Percentiles rank a stretch among this genome's conserved stretches.
Evolutionary conservation across 2,113 vertebrate genomes (phyloP).

Genomic region (Otolemur garnettii): DNA sequence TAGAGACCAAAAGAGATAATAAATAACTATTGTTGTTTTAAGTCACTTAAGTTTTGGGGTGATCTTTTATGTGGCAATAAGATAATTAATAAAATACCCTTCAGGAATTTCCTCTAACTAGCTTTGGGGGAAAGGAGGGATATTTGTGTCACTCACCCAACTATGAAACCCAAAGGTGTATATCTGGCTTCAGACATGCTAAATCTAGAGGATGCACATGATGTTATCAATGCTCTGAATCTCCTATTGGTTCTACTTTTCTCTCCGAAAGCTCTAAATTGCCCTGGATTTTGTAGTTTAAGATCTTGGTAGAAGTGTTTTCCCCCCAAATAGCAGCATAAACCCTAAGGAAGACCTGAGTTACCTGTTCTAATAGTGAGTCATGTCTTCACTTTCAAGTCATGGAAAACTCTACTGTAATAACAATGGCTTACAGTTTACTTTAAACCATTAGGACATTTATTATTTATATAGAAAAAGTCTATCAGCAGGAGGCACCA

Average conservation of each 20-base stretch:
- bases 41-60: neutral
- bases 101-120: neutral
- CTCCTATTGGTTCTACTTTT: neutral
- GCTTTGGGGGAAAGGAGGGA: neutral
- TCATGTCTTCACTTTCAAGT: slow-evolving; percentile 20
- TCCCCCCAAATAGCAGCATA: neutral
- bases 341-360: neutral
- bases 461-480: slow-evolving; percentile 5
- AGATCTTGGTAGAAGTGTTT: neutral
- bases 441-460: neutral
- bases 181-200: neutral
- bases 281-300: neutral
- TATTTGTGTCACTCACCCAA: neutral
- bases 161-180: neutral
- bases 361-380: neutral
- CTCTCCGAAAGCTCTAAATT: neutral
- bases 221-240: neutral
- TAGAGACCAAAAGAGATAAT: neutral
- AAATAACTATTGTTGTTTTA: neutral
- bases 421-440: neutral
- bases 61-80: neutral
- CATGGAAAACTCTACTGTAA: neutral
- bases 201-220: neutral
- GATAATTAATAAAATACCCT: neutral
- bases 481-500: neutral